Conservation (phyloP, 1,140 invertebrate genomes). For the Holotrichia oblita region DNA sequence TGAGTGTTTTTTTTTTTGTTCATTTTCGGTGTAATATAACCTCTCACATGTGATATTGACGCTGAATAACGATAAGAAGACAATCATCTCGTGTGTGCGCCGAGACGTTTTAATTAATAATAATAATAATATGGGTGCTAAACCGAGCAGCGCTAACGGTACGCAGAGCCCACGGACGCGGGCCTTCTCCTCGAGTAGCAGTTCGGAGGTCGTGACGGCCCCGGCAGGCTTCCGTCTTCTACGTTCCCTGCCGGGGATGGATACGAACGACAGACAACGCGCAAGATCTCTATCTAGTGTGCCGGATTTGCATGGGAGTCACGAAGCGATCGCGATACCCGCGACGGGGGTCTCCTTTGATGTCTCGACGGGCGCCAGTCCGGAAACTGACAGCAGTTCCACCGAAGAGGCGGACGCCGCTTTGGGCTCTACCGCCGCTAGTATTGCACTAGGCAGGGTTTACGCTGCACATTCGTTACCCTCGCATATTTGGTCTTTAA, state of each 20-base stretch:
- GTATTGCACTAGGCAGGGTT: slow-evolving; percentile 74
- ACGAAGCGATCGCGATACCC: slow-evolving; percentile 68
- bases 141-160: slow-evolving; percentile 80
- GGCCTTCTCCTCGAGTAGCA: slow-evolving; percentile 81
- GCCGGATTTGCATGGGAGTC: slow-evolving; percentile 74
- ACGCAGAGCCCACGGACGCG: slow-evolving; percentile 75
- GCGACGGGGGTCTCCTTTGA: slow-evolving; percentile 65
- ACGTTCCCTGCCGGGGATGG: slow-evolving; percentile 72
- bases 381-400: slow-evolving; percentile 70
- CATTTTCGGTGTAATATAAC: neutral
- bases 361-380: slow-evolving; percentile 67
- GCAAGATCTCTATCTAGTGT: slow-evolving; percentile 85
- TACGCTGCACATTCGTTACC: slow-evolving; percentile 89
- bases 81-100: neutral
- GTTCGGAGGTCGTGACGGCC: slow-evolving; percentile 70
- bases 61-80: neutral
- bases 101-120: neutral
- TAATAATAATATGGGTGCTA: slow-evolving; percentile 75
- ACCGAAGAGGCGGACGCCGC: slow-evolving; percentile 63
- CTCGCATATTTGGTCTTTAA: slow-evolving; percentile 90
- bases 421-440: slow-evolving; percentile 64
- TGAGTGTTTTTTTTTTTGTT: neutral
- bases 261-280: slow-evolving; percentile 78
- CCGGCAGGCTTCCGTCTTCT: slow-evolving; percentile 79
- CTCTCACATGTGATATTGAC: neutral